Percentiles rank a stretch among this genome's conserved stretches.
Conservation (phyloP, 2,113 vertebrate genomes). For the Dascyllus trimaculatus region DNA sequence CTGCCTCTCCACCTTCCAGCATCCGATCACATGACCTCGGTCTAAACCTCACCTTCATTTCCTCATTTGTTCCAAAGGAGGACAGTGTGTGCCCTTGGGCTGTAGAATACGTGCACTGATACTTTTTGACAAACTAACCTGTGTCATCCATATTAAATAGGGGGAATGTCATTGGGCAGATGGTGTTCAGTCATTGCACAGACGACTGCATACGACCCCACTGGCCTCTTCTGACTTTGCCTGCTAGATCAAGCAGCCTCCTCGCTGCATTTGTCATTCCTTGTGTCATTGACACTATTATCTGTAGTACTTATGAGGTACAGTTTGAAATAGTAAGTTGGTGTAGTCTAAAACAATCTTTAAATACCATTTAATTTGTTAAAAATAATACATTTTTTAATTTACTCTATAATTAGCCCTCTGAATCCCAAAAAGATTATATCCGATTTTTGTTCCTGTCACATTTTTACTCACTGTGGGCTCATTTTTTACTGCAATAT, state of each 20-base stretch:
- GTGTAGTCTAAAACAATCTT: not conserved
- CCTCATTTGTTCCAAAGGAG: constrained; percentile 34
- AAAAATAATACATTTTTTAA: too few relatives aligned
- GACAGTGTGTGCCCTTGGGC: constrained; percentile 28
- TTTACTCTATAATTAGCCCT: too few relatives aligned
- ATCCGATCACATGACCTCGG: constrained; percentile 41
- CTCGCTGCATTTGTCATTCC: constrained; percentile 6
- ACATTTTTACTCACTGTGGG: too few relatives aligned
- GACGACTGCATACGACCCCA: not conserved
- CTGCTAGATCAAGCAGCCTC: constrained; percentile 26
- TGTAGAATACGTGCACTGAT: constrained; percentile 13
- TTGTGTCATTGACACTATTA: constrained; percentile 10
- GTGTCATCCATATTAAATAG: constrained; percentile 61
- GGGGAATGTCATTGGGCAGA: constrained; percentile 41
- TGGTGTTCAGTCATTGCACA: constrained; percentile 52
- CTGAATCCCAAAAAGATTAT: too few relatives aligned
- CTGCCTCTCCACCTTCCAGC: not conserved
- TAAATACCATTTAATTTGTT: too few relatives aligned
- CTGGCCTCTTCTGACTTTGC: constrained; percentile 9
- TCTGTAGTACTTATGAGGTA: not conserved
- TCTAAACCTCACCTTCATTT: constrained; percentile 48
- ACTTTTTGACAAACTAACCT: constrained; percentile 48
- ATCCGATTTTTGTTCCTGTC: too few relatives aligned
- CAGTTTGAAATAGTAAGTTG: not conserved
- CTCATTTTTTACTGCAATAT: too few relatives aligned